Evolutionary conservation across 2,113 vertebrate genomes (phyloP).

Genomic region (Colinus virginianus): DNA sequence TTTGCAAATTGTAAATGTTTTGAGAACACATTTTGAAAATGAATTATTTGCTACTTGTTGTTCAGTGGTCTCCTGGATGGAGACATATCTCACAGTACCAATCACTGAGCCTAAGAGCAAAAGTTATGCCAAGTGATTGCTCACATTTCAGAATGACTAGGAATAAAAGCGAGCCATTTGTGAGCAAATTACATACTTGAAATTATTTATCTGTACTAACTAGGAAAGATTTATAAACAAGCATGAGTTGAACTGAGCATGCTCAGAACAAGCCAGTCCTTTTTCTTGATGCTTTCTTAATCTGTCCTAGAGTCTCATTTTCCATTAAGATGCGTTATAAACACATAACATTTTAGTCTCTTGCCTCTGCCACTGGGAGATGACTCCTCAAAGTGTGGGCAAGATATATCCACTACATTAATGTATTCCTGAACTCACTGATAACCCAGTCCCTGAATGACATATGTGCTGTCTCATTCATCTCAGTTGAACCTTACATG

Average conservation of each 20-base stretch:
- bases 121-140: slow-evolving; percentile 13
- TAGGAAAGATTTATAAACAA: slow-evolving; percentile 42
- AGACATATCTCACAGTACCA: neutral
- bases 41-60: slow-evolving; percentile 44
- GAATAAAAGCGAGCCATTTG: slow-evolving; percentile 30
- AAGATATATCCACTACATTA: neutral
- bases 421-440: neutral
- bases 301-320: neutral
- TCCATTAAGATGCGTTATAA: slow-evolving; percentile 15
- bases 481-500: neutral
- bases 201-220: slow-evolving; percentile 49
- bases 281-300: slow-evolving; percentile 28
- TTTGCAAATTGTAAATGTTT: slow-evolving; percentile 39
- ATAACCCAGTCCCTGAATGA: neutral
- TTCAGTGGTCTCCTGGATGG: neutral
- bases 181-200: slow-evolving; percentile 37
- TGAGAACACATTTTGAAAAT: neutral
- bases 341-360: slow-evolving; percentile 13
- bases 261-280: slow-evolving; percentile 5
- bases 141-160: slow-evolving; percentile 4
- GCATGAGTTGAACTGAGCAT: slow-evolving; percentile 11
- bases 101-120: neutral
- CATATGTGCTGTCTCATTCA: neutral
- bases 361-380: neutral
- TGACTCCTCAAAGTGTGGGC: neutral